Conservation (phyloP, 2,797 vertebrate genomes). For the Gila robusta region DNA sequence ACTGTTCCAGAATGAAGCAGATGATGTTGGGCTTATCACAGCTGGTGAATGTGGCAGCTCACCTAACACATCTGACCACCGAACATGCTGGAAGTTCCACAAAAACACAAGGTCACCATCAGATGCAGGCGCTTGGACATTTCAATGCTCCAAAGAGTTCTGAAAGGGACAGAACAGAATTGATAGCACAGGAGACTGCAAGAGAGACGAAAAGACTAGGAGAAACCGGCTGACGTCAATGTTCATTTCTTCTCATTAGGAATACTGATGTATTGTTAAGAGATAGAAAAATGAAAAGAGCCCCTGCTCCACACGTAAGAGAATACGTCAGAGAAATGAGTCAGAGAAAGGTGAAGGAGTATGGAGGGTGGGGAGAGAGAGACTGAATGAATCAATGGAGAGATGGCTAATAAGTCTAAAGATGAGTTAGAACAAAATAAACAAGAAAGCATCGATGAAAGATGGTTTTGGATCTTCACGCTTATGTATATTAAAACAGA, state of each 20-base stretch:
- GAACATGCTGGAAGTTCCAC: background rate
- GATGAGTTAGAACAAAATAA: background rate
- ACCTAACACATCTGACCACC: slow-evolving; percentile 22
- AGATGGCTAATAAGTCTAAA: background rate
- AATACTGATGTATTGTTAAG: slow-evolving; percentile 17
- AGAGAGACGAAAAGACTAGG: slow-evolving; percentile 2
- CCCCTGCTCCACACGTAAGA: slow-evolving; percentile 35
- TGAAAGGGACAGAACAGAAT: background rate
- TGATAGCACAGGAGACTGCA: background rate
- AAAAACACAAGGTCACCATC: slow-evolving; percentile 18
- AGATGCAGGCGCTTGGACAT: background rate
- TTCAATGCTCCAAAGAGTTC: background rate
- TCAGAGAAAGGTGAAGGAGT: slow-evolving; percentile 45
- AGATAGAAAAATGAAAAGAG: slow-evolving; percentile 41
- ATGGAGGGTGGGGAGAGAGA: slow-evolving; percentile 9
- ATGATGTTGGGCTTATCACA: slow-evolving; percentile 35
- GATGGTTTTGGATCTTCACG: background rate
- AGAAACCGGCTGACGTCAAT: slow-evolving; percentile 3
- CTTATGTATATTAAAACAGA: background rate
- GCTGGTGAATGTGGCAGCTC: slow-evolving; percentile 7
- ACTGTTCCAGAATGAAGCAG: slow-evolving; percentile 21
- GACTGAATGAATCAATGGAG: slow-evolving; percentile 17
- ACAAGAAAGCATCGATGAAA: background rate
- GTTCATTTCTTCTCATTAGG: slow-evolving; percentile 40
- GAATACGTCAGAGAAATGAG: slow-evolving; percentile 56